Conservation (phyloP, 92 coral and sea anemone species). For the Nematostella vectensis region DNA sequence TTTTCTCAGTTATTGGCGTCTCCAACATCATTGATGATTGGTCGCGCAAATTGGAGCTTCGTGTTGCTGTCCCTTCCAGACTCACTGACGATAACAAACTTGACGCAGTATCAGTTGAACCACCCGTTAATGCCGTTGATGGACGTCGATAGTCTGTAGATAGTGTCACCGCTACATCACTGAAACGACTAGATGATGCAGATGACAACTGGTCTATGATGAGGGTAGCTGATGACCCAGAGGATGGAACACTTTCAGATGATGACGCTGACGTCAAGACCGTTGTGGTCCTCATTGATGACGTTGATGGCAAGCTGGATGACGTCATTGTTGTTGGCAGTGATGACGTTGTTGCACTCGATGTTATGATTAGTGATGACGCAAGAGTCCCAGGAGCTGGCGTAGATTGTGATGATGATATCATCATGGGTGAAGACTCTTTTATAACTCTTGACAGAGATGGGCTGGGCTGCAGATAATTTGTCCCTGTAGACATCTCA, state of each 20-base stretch:
- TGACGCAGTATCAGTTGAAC: no score
- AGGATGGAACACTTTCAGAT: neutral
- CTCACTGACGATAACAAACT: no score
- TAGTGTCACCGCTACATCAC: no score
- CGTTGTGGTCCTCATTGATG: neutral
- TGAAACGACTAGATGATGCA: neutral
- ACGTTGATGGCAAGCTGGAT: neutral
- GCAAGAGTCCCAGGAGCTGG: neutral
- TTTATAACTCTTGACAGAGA: neutral
- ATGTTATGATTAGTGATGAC: no score
- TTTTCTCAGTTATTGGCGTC: neutral
- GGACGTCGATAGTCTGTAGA: no score
- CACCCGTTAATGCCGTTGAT: no score
- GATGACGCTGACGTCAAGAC: neutral
- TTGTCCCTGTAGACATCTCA: no score
- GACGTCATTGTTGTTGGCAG: neutral
- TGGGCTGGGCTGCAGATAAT: no score
- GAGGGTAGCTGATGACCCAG: neutral
- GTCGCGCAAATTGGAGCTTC: no score
- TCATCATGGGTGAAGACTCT: neutral
- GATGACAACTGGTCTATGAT: neutral
- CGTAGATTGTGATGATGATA: no score
- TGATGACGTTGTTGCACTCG: no score
- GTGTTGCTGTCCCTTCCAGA: no score
- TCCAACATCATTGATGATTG: neutral